These are phyloP conservation scores for Drosophila obscura DNA, from an alignment of 1,140 invertebrate genomes.

Conservation along the genomic window DNA sequence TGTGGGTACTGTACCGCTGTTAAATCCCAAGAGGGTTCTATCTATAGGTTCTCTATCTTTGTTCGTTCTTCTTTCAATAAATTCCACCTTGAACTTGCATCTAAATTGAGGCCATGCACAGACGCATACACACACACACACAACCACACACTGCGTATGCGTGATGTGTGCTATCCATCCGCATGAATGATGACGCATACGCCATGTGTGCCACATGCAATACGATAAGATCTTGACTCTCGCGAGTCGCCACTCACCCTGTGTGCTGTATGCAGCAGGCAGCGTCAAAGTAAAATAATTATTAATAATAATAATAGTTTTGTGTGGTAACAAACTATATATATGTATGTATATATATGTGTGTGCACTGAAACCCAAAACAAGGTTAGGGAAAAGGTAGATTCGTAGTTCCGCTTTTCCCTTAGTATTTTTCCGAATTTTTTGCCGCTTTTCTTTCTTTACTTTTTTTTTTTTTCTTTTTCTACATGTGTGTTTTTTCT, in stretches of 20 bases:
- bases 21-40: no score
- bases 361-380: constrained; percentile 24
- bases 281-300: constrained; percentile 39
- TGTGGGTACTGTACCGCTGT: no score
- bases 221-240: constrained; percentile 11
- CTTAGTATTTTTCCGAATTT: neutral
- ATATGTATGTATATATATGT: no score
- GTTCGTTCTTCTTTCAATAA: no score
- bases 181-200: constrained; percentile 46
- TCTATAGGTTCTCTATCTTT: no score
- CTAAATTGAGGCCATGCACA: no score
- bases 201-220: constrained; percentile 29
- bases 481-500: constrained; percentile 22
- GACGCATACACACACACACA: no score
- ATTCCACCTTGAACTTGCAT: no score
- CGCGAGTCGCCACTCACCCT: constrained; percentile 64
- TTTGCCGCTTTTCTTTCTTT: neutral
- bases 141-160: constrained; percentile 2
- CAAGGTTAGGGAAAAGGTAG: neutral
- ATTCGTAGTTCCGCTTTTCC: constrained; percentile 15
- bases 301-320: constrained; percentile 32
- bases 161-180: neutral
- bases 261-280: constrained; percentile 78
- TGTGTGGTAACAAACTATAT: constrained; percentile 34
- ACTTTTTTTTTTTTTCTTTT: neutral